phyloP scores from a whole-genome alignment of 1,140 invertebrate genomes.

The Mycetomoellerius zeteki region DNA sequence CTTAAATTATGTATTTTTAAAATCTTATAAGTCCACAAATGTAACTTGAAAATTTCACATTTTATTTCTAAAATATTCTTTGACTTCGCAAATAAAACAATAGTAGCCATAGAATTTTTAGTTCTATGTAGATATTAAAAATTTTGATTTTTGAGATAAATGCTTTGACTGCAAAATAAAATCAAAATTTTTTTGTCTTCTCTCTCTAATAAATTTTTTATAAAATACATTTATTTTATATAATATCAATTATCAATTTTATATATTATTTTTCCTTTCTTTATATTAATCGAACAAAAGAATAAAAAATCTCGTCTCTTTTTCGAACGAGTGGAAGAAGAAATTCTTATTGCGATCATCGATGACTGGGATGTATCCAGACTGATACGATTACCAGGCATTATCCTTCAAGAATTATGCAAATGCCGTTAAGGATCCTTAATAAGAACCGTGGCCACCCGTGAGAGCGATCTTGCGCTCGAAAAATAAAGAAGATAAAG shows the following conservation, averaged over 20 bases:
- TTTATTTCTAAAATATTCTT: not conserved
- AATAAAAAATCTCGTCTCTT: not conserved
- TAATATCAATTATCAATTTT: not conserved
- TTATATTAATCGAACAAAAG: not conserved
- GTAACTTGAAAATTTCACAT: not conserved
- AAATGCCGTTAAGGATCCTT: conserved; percentile 19
- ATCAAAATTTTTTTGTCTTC: not conserved
- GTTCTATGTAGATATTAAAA: not conserved
- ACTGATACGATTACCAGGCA: conserved; percentile 4
- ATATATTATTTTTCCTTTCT: not conserved
- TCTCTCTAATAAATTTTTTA: not conserved
- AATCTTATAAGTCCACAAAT: not conserved
- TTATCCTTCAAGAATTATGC: conserved; percentile 42
- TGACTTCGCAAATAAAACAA: not conserved
- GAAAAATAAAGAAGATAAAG: conserved; percentile 34
- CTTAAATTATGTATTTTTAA: not conserved
- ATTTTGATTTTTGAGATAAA: not conserved
- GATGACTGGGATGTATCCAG: not conserved
- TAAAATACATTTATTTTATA: not conserved
- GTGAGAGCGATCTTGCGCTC: not conserved
- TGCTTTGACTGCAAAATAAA: conserved; percentile 1
- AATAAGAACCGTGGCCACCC: conserved; percentile 28
- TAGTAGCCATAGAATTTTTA: not conserved
- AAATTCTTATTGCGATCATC: not conserved
- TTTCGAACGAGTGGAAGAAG: not conserved